phyloP scores from a whole-genome alignment of 2,797 vertebrate genomes.

The Cryptoprocta ferox region DNA sequence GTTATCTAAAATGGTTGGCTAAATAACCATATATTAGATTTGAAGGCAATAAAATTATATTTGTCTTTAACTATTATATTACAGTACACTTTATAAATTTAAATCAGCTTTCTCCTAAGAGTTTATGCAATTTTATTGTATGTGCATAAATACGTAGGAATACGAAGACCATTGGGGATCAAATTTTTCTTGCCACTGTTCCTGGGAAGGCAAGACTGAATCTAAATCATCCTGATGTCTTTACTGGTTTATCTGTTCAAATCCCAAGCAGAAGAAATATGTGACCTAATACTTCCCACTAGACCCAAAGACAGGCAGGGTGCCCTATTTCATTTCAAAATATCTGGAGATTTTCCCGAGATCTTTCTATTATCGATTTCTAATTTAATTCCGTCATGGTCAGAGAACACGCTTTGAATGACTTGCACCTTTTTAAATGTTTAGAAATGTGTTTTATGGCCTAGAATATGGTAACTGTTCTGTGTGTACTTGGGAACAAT shows the following conservation, averaged over 20 bases:
- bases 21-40: background rate
- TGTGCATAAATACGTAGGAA: background rate
- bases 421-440: background rate
- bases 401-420: constrained; percentile 1
- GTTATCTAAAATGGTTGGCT: background rate
- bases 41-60: constrained; percentile 8
- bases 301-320: background rate
- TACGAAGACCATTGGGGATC: background rate
- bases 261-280: constrained; percentile 23
- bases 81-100: constrained; percentile 20
- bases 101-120: background rate
- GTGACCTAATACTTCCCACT: background rate
- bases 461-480: background rate
- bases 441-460: constrained; percentile 17
- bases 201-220: background rate
- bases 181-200: background rate
- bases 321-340: constrained; percentile 10
- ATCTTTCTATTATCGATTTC: constrained; percentile 34
- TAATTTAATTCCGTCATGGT: constrained; percentile 16
- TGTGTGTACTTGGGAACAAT: background rate
- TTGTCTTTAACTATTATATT: constrained; percentile 1
- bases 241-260: constrained; percentile 1
- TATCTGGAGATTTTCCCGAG: background rate
- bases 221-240: constrained; percentile 41
- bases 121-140: background rate